Base-by-base conservation (phyloP, 2,797 vertebrate species). In the Sebastes goodei region DNA sequence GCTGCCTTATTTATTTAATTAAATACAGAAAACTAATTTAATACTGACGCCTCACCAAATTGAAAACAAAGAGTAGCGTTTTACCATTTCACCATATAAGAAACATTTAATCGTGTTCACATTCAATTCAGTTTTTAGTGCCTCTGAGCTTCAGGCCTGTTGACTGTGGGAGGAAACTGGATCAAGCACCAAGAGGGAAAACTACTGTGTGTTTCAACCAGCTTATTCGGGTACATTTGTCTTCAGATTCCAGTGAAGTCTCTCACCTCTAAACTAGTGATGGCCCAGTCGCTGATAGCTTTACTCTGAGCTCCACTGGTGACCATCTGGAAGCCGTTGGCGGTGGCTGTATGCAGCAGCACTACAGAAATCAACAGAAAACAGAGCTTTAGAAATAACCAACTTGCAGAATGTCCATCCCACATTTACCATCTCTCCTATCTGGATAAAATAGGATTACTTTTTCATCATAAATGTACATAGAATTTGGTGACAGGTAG, bases 241-340 rank as follows among this genome's bases (percentile, higher is more conserved):
- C 23, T 23, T 12, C 10, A 35, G 21, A 72, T 59, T 23, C 30
- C 3, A 3, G 14, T 46, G 30, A 11, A 25, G 21, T 25, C 6
- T 82, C 96, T 96, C 91, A 99, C 99, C 97, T 99, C 99, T 78
- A 99, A 95, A 1, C 99, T 99, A 85, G 98, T 98, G 86, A 99
- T 99, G 81, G 97, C 97, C 99, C 99, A 99, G 92, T 99, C 99
- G 1, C 90, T 98, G 91, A 99, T 86, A 0, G 98, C 97, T 96
- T 99, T 99, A 93, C 98, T 99, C 88, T 99, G 99, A 74, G 97
- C 96, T 69, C 99, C 99, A 0, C 98, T 99, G 70, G 98, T 99
- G 83, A 99, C 99, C 98, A 99, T 99, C 94, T 99, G 99, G 89
- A 99, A 99, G 76, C 98, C 98, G 0, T 99, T 99, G 80, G 99